Base-by-base conservation (phyloP, 2,888 invertebrate species). In the Spilosoma lubricipeda region DNA sequence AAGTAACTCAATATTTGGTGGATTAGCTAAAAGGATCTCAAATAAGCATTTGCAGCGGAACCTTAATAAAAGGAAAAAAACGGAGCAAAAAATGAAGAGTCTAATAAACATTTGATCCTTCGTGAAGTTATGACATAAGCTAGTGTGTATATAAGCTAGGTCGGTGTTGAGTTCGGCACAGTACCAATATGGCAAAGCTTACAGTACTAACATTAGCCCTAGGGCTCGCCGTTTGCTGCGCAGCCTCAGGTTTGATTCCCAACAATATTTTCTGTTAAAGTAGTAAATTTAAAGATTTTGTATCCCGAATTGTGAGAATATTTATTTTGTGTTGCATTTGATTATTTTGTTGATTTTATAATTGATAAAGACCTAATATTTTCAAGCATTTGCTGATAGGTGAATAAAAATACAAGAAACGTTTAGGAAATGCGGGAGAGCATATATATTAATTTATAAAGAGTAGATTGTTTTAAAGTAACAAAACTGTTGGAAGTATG, bases 181-280 rank as follows among this genome's bases (percentile, higher is more conserved):
- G 82, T 79, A 18, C 33, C 75, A 79, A 33, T 77, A 95, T 94
- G 94, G 88, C 91, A 77, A 93, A 93, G 70, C 90, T 94, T 52
- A 88, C 87, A 80, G 80, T 94, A n/a, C 85, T 88, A 77, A 88
- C 90, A 65, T 79, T 92, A 82, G 93, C 91, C 84, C 77, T 94
- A 79, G 93, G 93, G 86, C 90, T 94, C 36, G 71, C 92, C 68
- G 93, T 89, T 77, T 92, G 90, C 20, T 88, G 87, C 82, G 93
- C 93, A 67, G 89, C 92, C 65, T 91, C 94, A 92, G 94, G 94
- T 93, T 73, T 52, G 15, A 72, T 75, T 68, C 42, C 67, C 33
- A 70, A 74, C 78, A 18, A 71, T 74, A 20, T 68, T 67, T 23
- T 68, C 3, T 5, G 3, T 63, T 11, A 30, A 13, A 27, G 59